Conservation (phyloP, 1,140 invertebrate genomes). For the Nymphalis io region DNA sequence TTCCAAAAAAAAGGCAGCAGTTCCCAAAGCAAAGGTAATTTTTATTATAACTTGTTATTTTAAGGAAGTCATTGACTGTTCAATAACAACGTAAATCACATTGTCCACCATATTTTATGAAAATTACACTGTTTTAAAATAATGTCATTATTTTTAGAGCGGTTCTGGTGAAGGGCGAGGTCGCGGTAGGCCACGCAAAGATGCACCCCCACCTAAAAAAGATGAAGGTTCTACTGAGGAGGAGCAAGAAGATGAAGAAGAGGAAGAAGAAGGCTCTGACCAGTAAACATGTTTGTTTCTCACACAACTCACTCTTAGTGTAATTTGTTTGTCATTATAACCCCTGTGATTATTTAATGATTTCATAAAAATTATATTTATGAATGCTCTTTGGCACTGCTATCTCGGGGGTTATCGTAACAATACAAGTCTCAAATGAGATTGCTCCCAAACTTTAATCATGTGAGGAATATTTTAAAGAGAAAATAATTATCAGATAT, state of each 20-base stretch:
- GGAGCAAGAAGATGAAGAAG: constrained; percentile 78
- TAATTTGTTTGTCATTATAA: constrained; percentile 77
- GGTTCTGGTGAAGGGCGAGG: constrained; percentile 70
- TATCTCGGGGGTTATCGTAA: constrained; percentile 67
- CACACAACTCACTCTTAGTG: constrained; percentile 70
- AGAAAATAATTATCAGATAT: constrained; percentile 52
- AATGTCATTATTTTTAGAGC: constrained; percentile 48
- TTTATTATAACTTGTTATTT: background rate
- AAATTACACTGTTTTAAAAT: background rate
- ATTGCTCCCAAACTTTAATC: constrained; percentile 70
- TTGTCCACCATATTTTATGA: too few relatives aligned
- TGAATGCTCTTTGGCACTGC: constrained; percentile 21
- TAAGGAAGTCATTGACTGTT: too few relatives aligned
- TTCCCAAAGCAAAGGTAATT: constrained; percentile 70
- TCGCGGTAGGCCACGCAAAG: constrained; percentile 76
- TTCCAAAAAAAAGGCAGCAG: constrained; percentile 75
- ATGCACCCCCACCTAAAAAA: constrained; percentile 75
- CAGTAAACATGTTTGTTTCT: constrained; percentile 67
- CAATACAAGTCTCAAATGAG: constrained; percentile 70
- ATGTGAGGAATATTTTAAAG: constrained; percentile 57
- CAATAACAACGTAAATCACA: too few relatives aligned
- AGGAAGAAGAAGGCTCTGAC: constrained; percentile 76
- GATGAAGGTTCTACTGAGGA: constrained; percentile 76
- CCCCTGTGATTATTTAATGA: constrained; percentile 48
- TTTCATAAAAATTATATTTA: constrained; percentile 29